These are phyloP conservation scores for Aplysina aerophoba DNA, from an alignment of 37 sponge, comb jelly and placozoan genomes.

Conservation along the genomic window DNA sequence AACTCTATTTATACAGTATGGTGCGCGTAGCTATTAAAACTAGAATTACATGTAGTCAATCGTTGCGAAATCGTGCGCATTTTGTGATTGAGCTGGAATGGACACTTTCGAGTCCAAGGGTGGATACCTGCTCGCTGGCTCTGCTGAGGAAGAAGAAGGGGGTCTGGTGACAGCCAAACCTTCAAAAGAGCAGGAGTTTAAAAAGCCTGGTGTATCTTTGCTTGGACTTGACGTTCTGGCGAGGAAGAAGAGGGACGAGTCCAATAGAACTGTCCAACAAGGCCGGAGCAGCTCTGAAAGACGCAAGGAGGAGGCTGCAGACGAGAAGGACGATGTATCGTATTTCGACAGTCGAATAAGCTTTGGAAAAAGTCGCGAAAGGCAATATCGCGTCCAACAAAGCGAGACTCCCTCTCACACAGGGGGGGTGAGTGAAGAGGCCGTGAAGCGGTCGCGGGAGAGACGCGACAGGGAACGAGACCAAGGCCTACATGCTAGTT, in stretches of 20 bases:
- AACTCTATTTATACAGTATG: no score
- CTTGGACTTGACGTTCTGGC: slow-evolving; percentile 87
- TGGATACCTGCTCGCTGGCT: slow-evolving; percentile 44
- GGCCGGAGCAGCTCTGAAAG: not conserved
- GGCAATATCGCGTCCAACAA: slow-evolving; percentile 56
- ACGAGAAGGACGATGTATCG: slow-evolving; percentile 18
- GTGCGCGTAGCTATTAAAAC: no score
- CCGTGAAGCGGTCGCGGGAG: slow-evolving; percentile 57
- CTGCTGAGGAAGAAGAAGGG: slow-evolving; percentile 55
- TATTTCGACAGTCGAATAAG: slow-evolving; percentile 52
- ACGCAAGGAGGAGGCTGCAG: slow-evolving; percentile 12
- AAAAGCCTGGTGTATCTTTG: slow-evolving; percentile 69
- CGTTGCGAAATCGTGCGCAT: no score
- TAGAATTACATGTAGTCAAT: no score
- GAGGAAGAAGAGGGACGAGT: slow-evolving; percentile 62
- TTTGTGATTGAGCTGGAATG: no score
- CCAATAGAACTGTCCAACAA: slow-evolving; percentile 38
- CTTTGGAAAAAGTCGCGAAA: slow-evolving; percentile 51
- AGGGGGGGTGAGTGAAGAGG: slow-evolving; percentile 88
- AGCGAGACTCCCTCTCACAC: slow-evolving; percentile 90
- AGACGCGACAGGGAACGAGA: slow-evolving; percentile 49
- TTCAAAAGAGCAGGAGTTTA: slow-evolving; percentile 62
- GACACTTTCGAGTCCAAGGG: not conserved
- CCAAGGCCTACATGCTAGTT: slow-evolving; percentile 63
- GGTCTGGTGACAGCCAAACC: slow-evolving; percentile 45